Base-by-base conservation (phyloP, 2,113 vertebrate genomes). In the Scartelaos histophorus region DNA sequence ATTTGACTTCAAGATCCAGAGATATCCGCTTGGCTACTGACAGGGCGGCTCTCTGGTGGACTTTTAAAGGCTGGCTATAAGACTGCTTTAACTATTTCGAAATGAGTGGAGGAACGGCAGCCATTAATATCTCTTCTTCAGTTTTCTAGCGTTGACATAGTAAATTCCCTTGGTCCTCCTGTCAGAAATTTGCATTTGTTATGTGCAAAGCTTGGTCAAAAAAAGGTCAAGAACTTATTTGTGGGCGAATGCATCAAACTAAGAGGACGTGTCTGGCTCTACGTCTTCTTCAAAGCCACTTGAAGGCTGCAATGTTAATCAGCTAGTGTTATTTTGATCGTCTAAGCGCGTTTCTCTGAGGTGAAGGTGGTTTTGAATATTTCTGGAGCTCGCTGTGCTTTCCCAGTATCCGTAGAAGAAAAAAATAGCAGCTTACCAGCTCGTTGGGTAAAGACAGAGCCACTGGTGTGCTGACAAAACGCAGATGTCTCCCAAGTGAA, bases 401-500 rank as follows among this genome's bases (percentile, higher is more conserved):
- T 81, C 21, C 29, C 12, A 38, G 56, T 75, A 70, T 60, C 74
- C 75, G 62, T 72, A 71, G 35, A 56, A 74, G 76, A 70, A 46
- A 61, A 74, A 58, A 68, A 47, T 68, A 64, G 38, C 10, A 66
- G 51, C 38, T 72, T 69, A 79, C 71, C 83, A 84, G 73, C 72
- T 65, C 57, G 22, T 66, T 79, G 47, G 71, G 58, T 46, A 13
- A 65, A 72, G 81, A 74, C 54, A 46, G 47, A 78, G 29, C 19
- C 19, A 85, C 73, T 25, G 58, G 43, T 25, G 60, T 0, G 2
- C 70, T 24, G 57, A 78, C 73, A 85, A 88, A 90, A 79, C 84
- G 87, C 89, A 91, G 82, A 88, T 88, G 89, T 86, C 69, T 85
- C 56, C 16, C 75, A 78, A 76, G 79, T 70, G 43, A 67, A 70